These are phyloP conservation scores for Podabrus alpinus DNA, from an alignment of 2,888 invertebrate genomes.

Conservation along the genomic window DNA sequence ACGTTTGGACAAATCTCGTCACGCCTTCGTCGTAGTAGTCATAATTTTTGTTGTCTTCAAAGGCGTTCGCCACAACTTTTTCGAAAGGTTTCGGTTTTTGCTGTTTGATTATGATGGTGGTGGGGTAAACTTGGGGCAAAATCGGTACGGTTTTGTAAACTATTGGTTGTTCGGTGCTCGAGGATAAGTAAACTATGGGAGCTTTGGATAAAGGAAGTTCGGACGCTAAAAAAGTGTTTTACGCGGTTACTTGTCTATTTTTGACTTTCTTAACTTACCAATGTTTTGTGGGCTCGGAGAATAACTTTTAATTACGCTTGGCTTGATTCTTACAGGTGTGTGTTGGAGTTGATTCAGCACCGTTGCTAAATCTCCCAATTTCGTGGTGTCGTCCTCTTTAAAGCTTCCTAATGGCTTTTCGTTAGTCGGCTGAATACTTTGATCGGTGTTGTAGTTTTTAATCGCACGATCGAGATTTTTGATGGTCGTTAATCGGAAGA, in stretches of 20 bases:
- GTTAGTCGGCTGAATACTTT: conserved; percentile 44
- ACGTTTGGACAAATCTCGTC: conserved; percentile 59
- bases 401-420: conserved; percentile 41
- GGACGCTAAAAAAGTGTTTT: neutral
- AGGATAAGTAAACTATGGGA: neutral
- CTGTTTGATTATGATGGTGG: conserved; percentile 10
- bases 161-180: neutral
- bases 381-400: conserved; percentile 36
- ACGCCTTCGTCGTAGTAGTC: conserved; percentile 74
- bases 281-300: neutral
- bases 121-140: conserved; percentile 7
- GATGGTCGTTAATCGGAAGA: conserved; percentile 29
- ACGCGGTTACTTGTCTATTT: neutral
- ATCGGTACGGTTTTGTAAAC: neutral
- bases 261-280: neutral
- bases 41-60: conserved; percentile 49
- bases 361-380: conserved; percentile 44
- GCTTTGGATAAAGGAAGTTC: neutral
- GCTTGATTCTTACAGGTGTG: conserved; percentile 35
- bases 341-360: conserved; percentile 45
- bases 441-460: conserved; percentile 36
- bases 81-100: conserved; percentile 20
- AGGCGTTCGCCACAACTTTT: conserved; percentile 37
- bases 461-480: conserved; percentile 39
- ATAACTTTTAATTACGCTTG: conserved; percentile 2